phyloP scores from a whole-genome alignment of 2,113 vertebrate genomes.

The Erinaceus europaeus region DNA sequence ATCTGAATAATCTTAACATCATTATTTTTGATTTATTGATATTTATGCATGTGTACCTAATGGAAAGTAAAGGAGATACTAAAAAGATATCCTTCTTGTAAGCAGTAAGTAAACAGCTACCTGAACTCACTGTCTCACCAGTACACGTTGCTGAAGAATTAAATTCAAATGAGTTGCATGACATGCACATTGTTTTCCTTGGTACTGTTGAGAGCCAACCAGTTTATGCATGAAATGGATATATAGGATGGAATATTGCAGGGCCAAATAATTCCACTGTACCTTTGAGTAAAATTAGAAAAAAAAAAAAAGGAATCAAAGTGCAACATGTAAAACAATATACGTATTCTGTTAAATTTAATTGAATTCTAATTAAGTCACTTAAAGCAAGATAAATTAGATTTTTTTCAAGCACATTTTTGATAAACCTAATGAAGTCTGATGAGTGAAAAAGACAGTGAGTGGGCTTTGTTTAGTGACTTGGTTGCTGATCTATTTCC shows the following conservation, averaged over 20 bases:
- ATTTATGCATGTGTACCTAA: neutral
- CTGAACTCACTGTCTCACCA: neutral
- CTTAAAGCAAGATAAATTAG: slow-evolving; percentile 58
- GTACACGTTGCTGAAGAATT: accelerated
- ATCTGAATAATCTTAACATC: slow-evolving; percentile 56
- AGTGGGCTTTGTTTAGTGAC: neutral
- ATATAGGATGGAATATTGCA: neutral
- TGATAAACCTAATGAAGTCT: slow-evolving; percentile 38
- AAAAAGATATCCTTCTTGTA: neutral
- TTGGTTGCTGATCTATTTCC: neutral
- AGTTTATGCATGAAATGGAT: slow-evolving; percentile 18
- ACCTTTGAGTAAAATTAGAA: slow-evolving; percentile 48
- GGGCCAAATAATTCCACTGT: slow-evolving; percentile 34
- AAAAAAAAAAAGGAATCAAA: slow-evolving; percentile 56
- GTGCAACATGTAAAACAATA: slow-evolving; percentile 34
- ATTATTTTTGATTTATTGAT: slow-evolving; percentile 35
- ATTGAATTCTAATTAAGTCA: slow-evolving; percentile 60
- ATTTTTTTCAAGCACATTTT: slow-evolving; percentile 53
- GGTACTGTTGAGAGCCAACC: neutral
- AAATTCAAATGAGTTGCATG: neutral
- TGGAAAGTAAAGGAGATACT: neutral
- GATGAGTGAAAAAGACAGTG: slow-evolving; percentile 10
- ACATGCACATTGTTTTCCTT: neutral
- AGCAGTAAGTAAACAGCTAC: neutral
- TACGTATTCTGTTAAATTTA: slow-evolving; percentile 60